phyloP scores from a whole-genome alignment of 2,797 vertebrate genomes.

The Halcyon badia region DNA sequence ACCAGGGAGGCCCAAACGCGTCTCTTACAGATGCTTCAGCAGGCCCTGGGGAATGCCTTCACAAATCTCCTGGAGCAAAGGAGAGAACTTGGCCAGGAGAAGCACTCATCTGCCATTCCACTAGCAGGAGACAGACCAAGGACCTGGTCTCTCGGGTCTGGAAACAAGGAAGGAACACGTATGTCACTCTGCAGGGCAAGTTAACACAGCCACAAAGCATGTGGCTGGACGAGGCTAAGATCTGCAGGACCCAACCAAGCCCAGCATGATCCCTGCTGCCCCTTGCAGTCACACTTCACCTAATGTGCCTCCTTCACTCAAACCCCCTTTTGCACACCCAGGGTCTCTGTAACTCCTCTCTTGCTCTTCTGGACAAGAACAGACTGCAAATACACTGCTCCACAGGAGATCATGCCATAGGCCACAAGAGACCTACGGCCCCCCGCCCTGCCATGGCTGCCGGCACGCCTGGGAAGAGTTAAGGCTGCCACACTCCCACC shows the following conservation, averaged over 20 bases:
- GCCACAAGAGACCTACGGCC: not conserved
- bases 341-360: not conserved
- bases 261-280: not conserved
- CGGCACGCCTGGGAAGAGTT: constrained; percentile 29
- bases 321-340: not conserved
- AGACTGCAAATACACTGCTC: not conserved
- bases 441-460: not conserved
- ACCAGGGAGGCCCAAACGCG: not conserved
- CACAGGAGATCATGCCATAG: not conserved
- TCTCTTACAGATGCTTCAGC: not conserved
- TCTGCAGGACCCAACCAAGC: not conserved
- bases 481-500: constrained; percentile 61
- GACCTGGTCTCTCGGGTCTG: not conserved
- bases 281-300: not conserved
- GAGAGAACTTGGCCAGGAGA: not conserved
- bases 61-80: not conserved
- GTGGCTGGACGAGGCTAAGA: not conserved
- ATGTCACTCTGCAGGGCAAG: not conserved
- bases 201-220: not conserved
- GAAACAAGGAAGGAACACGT: rapidly evolving
- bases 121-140: not conserved
- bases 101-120: not conserved
- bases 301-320: not conserved
- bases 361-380: not conserved
- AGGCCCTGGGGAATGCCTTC: not conserved